A percentile compares a stretch with the other conserved stretches of the same genome.
Conservation (phyloP, 2,113 vertebrate genomes). For the Heterotis niloticus region DNA sequence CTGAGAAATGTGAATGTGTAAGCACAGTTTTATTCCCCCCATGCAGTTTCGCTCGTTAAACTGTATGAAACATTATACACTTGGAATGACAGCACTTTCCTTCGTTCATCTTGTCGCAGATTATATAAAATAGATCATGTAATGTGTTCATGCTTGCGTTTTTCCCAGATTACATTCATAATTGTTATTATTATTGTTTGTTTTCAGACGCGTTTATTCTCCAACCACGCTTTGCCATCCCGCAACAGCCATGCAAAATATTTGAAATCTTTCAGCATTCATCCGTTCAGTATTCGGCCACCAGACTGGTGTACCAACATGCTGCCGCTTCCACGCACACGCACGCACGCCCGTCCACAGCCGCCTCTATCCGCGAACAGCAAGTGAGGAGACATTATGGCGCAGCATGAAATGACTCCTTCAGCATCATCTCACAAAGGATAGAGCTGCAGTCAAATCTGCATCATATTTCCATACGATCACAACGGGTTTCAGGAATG, state of each 20-base stretch:
- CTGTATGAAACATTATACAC: constrained; percentile 26
- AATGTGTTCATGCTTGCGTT: constrained; percentile 39
- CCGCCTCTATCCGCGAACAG: no score
- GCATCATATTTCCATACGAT: no score
- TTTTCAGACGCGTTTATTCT: constrained; percentile 24
- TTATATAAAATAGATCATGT: constrained; percentile 51
- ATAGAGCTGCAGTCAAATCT: no score
- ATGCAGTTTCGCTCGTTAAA: constrained; percentile 26
- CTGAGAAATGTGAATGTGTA: constrained; percentile 19
- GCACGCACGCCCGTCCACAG: no score
- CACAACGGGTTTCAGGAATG: not conserved
- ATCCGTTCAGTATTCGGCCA: constrained; percentile 17
- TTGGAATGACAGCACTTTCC: constrained; percentile 13
- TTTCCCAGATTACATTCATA: constrained; percentile 29
- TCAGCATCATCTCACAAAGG: no score
- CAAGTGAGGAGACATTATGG: no score
- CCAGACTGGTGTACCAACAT: constrained; percentile 28
- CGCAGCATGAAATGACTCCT: no score
- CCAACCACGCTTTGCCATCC: not conserved
- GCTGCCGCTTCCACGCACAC: constrained; percentile 21
- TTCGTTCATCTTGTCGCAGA: constrained; percentile 28
- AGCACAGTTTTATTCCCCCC: constrained; percentile 31
- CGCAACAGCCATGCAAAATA: constrained; percentile 34
- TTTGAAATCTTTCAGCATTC: constrained; percentile 6
- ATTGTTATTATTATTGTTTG: constrained; percentile 10